A percentile compares a stretch with the other conserved stretches of the same genome.
Evolutionary conservation across 2,113 vertebrate species (phyloP).

Genomic region (Anas platyrhynchos): DNA sequence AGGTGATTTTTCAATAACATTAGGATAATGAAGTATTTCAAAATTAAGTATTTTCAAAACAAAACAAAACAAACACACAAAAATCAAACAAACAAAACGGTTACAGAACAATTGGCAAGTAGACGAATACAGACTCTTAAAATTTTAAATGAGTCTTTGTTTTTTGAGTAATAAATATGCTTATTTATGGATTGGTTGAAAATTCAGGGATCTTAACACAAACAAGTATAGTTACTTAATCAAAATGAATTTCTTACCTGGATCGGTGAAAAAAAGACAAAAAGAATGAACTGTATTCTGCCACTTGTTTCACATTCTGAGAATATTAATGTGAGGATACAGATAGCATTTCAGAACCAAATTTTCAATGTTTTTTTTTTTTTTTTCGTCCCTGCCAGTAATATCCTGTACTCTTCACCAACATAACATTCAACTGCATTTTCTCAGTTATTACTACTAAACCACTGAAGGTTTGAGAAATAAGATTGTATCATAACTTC

Average conservation of each 20-base stretch:
- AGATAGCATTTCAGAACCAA: background rate
- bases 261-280: background rate
- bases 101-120: background rate
- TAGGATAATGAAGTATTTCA: background rate
- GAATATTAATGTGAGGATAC: background rate
- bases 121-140: background rate
- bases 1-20: background rate
- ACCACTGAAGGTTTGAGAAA: background rate
- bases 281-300: background rate
- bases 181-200: background rate
- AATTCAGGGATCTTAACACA: background rate
- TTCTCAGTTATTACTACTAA: background rate
- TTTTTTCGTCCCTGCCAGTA: background rate
- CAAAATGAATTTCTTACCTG: background rate
- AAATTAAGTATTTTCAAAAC: background rate
- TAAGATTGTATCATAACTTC: background rate
- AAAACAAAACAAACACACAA: background rate
- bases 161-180: background rate
- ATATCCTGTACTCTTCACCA: background rate
- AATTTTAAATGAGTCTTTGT: background rate
- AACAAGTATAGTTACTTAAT: background rate
- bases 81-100: background rate
- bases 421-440: background rate
- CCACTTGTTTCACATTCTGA: background rate
- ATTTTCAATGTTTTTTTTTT: background rate